A percentile compares a stretch with the other conserved stretches of the same genome.
phyloP scores from a whole-genome alignment of 2,113 vertebrate genomes.

The Struthidea cinerea region DNA sequence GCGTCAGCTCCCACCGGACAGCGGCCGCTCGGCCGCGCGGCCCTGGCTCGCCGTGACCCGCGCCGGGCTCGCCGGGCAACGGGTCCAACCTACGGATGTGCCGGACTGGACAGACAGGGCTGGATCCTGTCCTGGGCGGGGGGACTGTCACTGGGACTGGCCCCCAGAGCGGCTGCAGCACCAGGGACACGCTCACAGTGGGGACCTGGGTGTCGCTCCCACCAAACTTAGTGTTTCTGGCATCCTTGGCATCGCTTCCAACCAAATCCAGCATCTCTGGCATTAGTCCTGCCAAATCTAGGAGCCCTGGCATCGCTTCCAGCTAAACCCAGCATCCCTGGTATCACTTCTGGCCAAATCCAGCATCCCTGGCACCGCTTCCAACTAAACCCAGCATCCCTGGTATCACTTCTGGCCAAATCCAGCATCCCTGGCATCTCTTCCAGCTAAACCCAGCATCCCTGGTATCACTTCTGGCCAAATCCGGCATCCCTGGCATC shows the following conservation, averaged over 20 bases:
- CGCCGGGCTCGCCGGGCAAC: background rate
- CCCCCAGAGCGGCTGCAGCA: accelerated
- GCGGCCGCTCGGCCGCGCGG: background rate
- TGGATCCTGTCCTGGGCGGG: accelerated
- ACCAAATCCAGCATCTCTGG: background rate
- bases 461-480: accelerated
- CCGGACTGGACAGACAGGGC: accelerated
- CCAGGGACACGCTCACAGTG: accelerated
- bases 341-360: accelerated
- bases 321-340: accelerated
- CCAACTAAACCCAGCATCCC: accelerated
- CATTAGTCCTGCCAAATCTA: accelerated
- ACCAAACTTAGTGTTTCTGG: accelerated
- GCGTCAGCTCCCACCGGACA: background rate
- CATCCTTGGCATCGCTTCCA: no score
- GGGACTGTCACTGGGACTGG: background rate
- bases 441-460: accelerated
- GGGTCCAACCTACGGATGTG: background rate
- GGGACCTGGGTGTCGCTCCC: accelerated
- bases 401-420: no score
- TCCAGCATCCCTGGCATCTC: background rate
- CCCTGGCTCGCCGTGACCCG: background rate
- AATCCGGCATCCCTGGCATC: background rate
- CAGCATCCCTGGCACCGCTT: accelerated
- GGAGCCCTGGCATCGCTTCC: background rate